These are phyloP conservation scores for Dicycla oo DNA, from an alignment of 2,888 invertebrate species.

Conservation along the genomic window DNA sequence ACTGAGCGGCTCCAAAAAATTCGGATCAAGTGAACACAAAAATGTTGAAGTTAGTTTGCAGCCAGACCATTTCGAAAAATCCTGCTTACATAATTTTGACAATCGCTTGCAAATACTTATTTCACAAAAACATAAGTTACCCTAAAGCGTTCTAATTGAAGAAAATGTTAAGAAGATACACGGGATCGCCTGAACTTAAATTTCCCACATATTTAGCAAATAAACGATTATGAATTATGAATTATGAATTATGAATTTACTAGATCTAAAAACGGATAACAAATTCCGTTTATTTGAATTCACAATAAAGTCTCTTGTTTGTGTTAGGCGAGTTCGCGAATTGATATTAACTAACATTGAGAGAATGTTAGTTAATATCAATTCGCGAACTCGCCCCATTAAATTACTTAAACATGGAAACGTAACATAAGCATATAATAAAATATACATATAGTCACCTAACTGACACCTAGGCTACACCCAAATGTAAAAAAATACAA, in stretches of 20 bases:
- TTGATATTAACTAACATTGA: constrained; percentile 32
- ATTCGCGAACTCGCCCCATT: neutral
- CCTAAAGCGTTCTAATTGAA: neutral
- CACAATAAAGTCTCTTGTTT: constrained; percentile 29
- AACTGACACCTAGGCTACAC: too few relatives aligned
- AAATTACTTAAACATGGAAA: neutral
- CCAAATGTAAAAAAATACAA: neutral
- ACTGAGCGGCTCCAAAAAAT: neutral
- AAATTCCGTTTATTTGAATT: constrained; percentile 43
- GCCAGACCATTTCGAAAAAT: too few relatives aligned
- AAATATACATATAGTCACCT: neutral
- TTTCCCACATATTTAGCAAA: constrained; percentile 22
- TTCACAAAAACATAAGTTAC: too few relatives aligned
- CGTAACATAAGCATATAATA: neutral
- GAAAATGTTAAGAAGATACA: too few relatives aligned
- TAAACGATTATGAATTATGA: too few relatives aligned
- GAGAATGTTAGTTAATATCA: too few relatives aligned
- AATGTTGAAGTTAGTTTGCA: neutral
- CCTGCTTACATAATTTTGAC: neutral
- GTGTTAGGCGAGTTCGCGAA: constrained; percentile 17
- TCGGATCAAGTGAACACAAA: neutral
- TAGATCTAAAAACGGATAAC: constrained; percentile 15
- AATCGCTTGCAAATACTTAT: neutral
- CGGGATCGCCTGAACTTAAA: neutral
- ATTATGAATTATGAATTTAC: too few relatives aligned